Percentiles rank a stretch among this genome's conserved stretches.
These are phyloP conservation scores for Helicoverpa zea DNA, from an alignment of 1,140 invertebrate genomes.

Conservation along the genomic window DNA sequence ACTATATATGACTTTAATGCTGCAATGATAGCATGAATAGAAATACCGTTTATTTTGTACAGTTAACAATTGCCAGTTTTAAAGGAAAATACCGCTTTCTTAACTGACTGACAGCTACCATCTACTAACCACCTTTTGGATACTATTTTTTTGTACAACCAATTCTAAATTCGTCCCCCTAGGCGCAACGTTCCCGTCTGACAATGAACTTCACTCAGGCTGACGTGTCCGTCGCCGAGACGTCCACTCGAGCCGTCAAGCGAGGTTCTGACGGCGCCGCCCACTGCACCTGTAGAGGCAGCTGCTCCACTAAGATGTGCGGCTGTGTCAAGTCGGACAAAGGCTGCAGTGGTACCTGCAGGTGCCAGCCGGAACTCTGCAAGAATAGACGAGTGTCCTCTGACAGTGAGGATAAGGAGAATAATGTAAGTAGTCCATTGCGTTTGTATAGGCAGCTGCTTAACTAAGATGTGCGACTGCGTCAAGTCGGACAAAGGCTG, in stretches of 20 bases:
- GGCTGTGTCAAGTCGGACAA: constrained; percentile 86
- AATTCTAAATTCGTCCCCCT: constrained; percentile 4
- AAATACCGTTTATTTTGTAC: no score
- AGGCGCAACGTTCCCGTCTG: constrained; percentile 77
- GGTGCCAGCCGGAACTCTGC: constrained; percentile 86
- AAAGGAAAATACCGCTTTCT: no score
- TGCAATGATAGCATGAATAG: no score
- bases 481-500: constrained; percentile 85
- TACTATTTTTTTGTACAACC: background rate
- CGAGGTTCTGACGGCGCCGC: constrained; percentile 85
- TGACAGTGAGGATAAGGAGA: constrained; percentile 81
- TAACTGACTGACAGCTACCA: no score
- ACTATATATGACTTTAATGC: no score
- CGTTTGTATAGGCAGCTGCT: constrained; percentile 88
- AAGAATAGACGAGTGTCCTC: constrained; percentile 79
- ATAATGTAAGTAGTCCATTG: constrained; percentile 85
- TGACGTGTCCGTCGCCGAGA: constrained; percentile 42
- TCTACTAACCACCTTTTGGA: background rate
- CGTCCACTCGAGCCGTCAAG: constrained; percentile 72
- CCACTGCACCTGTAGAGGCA: constrained; percentile 89
- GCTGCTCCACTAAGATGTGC: constrained; percentile 87
- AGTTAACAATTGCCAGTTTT: no score
- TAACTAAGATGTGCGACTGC: constrained; percentile 88
- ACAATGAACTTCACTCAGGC: constrained; percentile 76
- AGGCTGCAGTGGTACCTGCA: constrained; percentile 85